Evolutionary conservation across 2,888 invertebrate genomes (phyloP).

Genomic region (Lissocephala sabroskyi): DNA sequence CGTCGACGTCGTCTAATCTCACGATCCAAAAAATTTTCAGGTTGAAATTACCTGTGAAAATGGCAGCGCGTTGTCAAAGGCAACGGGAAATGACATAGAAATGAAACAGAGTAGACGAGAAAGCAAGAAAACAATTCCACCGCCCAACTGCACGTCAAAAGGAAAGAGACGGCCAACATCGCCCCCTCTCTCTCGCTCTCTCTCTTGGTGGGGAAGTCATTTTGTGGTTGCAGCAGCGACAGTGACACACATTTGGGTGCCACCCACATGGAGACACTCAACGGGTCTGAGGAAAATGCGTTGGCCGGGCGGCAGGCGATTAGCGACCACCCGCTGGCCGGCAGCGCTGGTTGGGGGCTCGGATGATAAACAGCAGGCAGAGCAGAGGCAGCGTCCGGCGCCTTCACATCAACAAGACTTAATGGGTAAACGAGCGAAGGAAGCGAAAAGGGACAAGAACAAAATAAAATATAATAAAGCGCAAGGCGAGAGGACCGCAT

Average conservation of each 20-base stretch:
- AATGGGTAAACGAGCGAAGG: slow-evolving; percentile 1
- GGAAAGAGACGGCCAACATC: no score
- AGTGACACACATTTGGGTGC: no score
- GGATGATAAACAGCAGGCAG: slow-evolving; percentile 9
- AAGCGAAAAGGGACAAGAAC: slow-evolving; percentile 10
- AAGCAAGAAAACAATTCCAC: no score
- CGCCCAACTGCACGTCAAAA: no score
- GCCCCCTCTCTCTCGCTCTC: no score
- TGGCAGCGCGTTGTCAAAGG: slow-evolving; percentile 26
- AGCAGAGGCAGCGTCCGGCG: not conserved
- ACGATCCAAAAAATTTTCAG: slow-evolving; percentile 57
- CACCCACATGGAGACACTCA: no score
- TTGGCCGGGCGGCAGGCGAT: no score
- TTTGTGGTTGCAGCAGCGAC: no score
- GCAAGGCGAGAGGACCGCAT: slow-evolving; percentile 7
- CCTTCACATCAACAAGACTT: not conserved
- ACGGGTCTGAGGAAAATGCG: no score
- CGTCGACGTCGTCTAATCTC: slow-evolving; percentile 46
- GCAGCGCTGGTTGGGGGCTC: no score
- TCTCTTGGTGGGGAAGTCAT: no score
- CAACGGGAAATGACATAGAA: slow-evolving; percentile 59
- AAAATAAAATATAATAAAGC: slow-evolving; percentile 38
- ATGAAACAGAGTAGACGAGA: slow-evolving; percentile 60
- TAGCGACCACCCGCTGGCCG: no score
- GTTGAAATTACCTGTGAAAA: slow-evolving; percentile 63